Conservation (phyloP, 2,113 vertebrate species). For the Oncorhynchus masou region DNA sequence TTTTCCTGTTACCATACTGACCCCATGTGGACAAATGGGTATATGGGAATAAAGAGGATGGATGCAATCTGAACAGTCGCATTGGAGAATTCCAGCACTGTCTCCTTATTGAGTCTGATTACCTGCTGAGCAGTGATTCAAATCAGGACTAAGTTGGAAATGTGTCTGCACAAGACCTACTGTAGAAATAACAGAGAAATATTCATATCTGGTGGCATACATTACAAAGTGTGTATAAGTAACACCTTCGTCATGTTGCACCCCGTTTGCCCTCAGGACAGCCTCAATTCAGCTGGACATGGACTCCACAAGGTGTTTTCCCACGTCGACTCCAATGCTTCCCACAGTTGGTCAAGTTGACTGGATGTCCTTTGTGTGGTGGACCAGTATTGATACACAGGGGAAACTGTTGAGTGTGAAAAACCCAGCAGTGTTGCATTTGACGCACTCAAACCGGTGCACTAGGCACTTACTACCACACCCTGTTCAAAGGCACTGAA, state of each 20-base stretch:
- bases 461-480: too few relatives aligned
- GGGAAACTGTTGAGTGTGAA: too few relatives aligned
- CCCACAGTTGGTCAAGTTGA: too few relatives aligned
- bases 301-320: too few relatives aligned
- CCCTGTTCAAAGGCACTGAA: too few relatives aligned
- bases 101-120: neutral
- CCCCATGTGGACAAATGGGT: conserved; percentile 63
- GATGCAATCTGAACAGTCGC: neutral
- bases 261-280: too few relatives aligned
- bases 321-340: too few relatives aligned
- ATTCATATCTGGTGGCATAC: neutral
- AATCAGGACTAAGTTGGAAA: neutral
- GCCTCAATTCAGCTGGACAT: too few relatives aligned
- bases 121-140: neutral
- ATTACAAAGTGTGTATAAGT: neutral
- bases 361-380: too few relatives aligned
- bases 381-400: too few relatives aligned
- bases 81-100: neutral
- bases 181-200: neutral
- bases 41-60: neutral
- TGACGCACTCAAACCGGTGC: too few relatives aligned
- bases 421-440: too few relatives aligned
- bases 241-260: neutral
- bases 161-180: neutral
- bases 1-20: conserved; percentile 47